Conservation (phyloP, 2,888 invertebrate genomes). For the Nomada lathburiana region DNA sequence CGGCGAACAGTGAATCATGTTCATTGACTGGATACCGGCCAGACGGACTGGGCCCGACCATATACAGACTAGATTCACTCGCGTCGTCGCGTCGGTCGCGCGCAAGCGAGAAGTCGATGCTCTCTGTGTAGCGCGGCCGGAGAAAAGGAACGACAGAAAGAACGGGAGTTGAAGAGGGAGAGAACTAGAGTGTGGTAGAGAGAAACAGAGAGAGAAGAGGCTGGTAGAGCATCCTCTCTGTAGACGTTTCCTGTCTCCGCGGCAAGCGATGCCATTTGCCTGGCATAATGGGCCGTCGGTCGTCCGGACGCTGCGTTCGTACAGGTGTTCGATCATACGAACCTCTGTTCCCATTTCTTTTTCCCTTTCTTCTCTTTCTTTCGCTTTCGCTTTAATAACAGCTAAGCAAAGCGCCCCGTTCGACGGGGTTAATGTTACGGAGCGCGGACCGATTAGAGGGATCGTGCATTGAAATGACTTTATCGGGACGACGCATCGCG, state of each 20-base stretch:
- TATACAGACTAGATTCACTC: slow-evolving; percentile 82
- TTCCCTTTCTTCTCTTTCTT: neutral
- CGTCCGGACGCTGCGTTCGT: slow-evolving; percentile 42
- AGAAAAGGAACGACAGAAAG: neutral
- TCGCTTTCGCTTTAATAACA: slow-evolving; percentile 32
- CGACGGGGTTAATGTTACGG: slow-evolving; percentile 14
- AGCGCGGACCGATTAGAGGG: slow-evolving; percentile 18
- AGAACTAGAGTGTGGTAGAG: neutral
- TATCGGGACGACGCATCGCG: neutral
- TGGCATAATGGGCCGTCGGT: slow-evolving; percentile 57
- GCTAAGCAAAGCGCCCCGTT: neutral
- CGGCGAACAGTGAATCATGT: slow-evolving; percentile 78
- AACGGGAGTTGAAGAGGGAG: neutral
- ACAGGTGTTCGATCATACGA: slow-evolving; percentile 54
- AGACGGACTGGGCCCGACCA: slow-evolving; percentile 78
- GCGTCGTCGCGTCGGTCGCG: slow-evolving; percentile 49
- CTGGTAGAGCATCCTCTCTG: slow-evolving; percentile 17
- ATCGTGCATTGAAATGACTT: slow-evolving; percentile 24
- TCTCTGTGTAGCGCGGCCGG: slow-evolving; percentile 29
- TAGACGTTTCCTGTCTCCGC: slow-evolving; percentile 51
- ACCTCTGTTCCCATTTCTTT: slow-evolving; percentile 32
- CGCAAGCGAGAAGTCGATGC: slow-evolving; percentile 59
- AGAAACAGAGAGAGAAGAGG: slow-evolving; percentile 17
- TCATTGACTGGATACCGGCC: slow-evolving; percentile 78
- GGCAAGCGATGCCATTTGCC: slow-evolving; percentile 51